Conservation (phyloP, 2,113 vertebrate species). For the Ictalurus punctatus region DNA sequence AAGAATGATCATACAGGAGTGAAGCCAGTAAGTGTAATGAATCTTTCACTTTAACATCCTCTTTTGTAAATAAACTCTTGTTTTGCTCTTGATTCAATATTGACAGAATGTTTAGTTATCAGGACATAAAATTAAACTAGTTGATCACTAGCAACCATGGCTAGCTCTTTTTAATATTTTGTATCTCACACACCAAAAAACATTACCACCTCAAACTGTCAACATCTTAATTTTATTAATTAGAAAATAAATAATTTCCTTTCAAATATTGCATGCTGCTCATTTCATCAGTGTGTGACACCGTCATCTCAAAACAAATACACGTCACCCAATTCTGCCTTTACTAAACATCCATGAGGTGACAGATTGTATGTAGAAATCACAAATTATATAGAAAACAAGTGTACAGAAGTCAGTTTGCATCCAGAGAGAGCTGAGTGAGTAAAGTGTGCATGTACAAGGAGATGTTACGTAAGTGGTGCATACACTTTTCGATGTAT, state of each 20-base stretch:
- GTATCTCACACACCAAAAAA: background rate
- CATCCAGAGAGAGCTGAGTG: too few species aligned
- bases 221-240: background rate
- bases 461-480: background rate
- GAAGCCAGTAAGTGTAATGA: background rate
- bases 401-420: background rate
- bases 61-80: background rate
- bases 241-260: background rate
- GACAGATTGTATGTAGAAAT: background rate
- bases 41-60: background rate
- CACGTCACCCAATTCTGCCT: background rate
- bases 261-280: background rate
- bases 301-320: background rate
- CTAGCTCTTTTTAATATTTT: background rate
- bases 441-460: background rate
- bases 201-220: background rate
- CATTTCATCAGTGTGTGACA: background rate
- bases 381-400: background rate
- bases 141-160: background rate
- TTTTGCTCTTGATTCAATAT: constrained; percentile 32
- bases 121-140: background rate
- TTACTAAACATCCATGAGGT: background rate
- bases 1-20: background rate
- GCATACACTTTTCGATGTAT: background rate
- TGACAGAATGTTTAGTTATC: constrained; percentile 48